Percentiles rank a stretch among this genome's conserved stretches.
Conservation (phyloP, 2,113 vertebrate genomes). For the Platycercus adscitus region DNA sequence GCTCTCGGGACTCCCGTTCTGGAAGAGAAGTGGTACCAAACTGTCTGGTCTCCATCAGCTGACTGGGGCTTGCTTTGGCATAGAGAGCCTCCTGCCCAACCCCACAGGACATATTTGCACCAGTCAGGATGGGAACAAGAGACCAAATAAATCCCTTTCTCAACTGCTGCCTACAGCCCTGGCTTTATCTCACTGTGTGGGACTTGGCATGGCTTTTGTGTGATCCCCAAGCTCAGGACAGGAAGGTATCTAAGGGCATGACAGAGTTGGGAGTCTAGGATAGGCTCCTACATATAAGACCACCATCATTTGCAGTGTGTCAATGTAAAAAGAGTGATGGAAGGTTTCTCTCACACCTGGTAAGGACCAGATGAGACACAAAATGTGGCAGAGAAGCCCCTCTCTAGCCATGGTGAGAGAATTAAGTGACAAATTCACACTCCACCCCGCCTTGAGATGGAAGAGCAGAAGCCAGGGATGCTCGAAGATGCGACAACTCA, state of each 20-base stretch:
- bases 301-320: fast-evolving
- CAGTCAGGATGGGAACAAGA: neutral
- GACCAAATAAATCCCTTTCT: neutral
- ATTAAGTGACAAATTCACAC: neutral
- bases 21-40: neutral
- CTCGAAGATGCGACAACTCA: neutral
- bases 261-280: neutral
- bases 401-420: neutral
- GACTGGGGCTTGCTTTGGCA: neutral
- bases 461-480: neutral
- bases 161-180: neutral
- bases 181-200: neutral
- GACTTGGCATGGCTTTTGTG: neutral
- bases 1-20: constrained; percentile 91
- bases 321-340: neutral
- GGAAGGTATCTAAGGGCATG: neutral
- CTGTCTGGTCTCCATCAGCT: neutral
- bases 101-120: neutral
- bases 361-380: neutral
- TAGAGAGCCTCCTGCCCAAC: neutral
- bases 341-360: neutral
- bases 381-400: neutral
- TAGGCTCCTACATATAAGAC: neutral
- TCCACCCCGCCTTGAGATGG: neutral
- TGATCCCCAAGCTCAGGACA: neutral